Conservation (phyloP, 2,888 invertebrate genomes). For the Conus canariensis region DNA sequence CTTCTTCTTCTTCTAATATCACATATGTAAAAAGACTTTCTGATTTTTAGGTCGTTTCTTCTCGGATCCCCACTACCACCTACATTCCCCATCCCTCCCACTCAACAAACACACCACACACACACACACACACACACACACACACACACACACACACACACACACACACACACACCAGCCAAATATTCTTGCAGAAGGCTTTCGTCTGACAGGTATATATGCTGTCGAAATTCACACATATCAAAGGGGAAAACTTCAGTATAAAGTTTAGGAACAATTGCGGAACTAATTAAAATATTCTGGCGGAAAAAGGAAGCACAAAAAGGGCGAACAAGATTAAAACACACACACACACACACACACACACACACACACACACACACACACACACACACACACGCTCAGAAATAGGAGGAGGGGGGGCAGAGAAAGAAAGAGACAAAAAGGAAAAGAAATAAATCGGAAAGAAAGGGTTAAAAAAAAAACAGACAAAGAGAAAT, state of each 20-base stretch:
- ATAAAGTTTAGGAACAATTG: not conserved
- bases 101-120: not conserved
- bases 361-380: no score
- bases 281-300: constrained; percentile 30
- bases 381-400: no score
- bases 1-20: not conserved
- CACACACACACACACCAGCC: not conserved
- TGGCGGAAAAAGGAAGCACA: constrained; percentile 22
- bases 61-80: no score
- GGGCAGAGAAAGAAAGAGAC: not conserved
- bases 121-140: constrained; percentile 10
- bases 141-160: constrained; percentile 10
- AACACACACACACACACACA: no score
- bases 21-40: not conserved
- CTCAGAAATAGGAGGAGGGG: not conserved
- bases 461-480: not conserved
- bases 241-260: no score
- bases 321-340: not conserved
- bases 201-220: not conserved
- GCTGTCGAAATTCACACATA: not conserved
- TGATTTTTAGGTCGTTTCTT: no score
- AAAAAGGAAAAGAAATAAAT: not conserved
- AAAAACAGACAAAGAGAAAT: no score
- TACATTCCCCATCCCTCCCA: not conserved
- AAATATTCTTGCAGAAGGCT: no score